Base-by-base conservation (phyloP, 2,888 invertebrate species). In the Heterodera filipjevi region DNA sequence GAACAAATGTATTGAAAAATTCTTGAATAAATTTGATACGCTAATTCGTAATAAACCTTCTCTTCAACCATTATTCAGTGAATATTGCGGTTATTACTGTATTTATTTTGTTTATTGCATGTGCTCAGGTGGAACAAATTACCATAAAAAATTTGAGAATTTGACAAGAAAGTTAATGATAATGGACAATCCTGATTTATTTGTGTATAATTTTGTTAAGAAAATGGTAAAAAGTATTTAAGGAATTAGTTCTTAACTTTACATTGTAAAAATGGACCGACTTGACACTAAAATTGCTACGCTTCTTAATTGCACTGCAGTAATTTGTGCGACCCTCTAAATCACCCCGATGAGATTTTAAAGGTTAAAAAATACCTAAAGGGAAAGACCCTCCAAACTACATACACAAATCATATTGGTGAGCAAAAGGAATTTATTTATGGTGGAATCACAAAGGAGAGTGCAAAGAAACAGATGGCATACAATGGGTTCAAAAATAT, bases 141-240 rank as follows among this genome's bases (percentile, higher is more conserved):
- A 16, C 16, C 10, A 16, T 8, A 49, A 19, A 10, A 49, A 49
- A 12, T 49, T 49, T 49, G 46, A 49, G 14, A 49, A 12, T 12
- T 14, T 49, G 14, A 16, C 19, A 19, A 19, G 16, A 49, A 49
- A 16, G 16, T 19, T 49, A 14, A 49, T 49, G 12, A 14, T 2
- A 16, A 2, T 12, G 19, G 2, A 49, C 5, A 49, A 49, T 14
- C 32, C 39, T 71, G 71, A n/a, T 32, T 46, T 27, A 14, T 76
- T 27, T 71, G 35, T 68, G 44, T 27, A n/a, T 22, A 76, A 76
- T 39, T 39, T 66, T 27, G 33, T 27, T 66, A 73, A 76, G 33
- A 49, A 14, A 76, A 66, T 39, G 14, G 2, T 39, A 71, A 64
- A 71, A 64, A 66, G 30, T 22, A 72, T 53, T 53, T 53, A 72